These are phyloP conservation scores for Nematolebias whitei DNA, from an alignment of 2,113 vertebrate species.

Conservation along the genomic window DNA sequence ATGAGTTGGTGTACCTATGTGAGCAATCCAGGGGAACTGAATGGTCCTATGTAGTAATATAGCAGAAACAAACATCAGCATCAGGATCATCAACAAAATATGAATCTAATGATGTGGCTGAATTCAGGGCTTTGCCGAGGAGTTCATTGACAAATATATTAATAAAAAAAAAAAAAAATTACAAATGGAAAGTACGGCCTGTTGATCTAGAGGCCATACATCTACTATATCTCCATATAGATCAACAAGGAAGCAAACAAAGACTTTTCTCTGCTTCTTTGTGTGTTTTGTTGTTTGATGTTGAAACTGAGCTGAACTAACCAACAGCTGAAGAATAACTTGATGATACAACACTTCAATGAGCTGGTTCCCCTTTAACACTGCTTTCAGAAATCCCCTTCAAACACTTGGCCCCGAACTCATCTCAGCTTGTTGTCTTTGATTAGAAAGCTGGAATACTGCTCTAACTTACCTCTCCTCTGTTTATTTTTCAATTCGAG, in stretches of 20 bases:
- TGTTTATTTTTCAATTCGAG: constrained; percentile 21
- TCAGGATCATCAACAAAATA: constrained; percentile 19
- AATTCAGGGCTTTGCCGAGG: constrained; percentile 12
- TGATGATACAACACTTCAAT: constrained; percentile 25
- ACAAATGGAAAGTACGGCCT: neutral
- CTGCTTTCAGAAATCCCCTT: neutral
- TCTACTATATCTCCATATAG: no score
- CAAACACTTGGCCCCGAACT: constrained; percentile 18
- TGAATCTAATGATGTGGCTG: constrained; percentile 24
- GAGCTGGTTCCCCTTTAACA: neutral
- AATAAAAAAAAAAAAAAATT: constrained; percentile 59
- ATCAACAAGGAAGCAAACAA: no score
- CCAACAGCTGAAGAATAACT: constrained; percentile 23
- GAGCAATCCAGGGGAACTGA: constrained; percentile 18
- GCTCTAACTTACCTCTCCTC: constrained; percentile 16
- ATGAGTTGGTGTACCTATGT: constrained; percentile 26
- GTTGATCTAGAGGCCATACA: no score
- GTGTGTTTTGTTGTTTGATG: no score
- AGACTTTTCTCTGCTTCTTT: neutral
- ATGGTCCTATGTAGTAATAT: constrained; percentile 36
- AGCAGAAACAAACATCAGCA: constrained; percentile 3
- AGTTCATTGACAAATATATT: constrained; percentile 64
- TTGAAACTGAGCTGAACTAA: neutral
- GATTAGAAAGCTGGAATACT: constrained; percentile 21
- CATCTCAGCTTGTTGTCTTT: neutral